Conservation (phyloP, 1,140 invertebrate species). For the Andricus grossulariae region DNA sequence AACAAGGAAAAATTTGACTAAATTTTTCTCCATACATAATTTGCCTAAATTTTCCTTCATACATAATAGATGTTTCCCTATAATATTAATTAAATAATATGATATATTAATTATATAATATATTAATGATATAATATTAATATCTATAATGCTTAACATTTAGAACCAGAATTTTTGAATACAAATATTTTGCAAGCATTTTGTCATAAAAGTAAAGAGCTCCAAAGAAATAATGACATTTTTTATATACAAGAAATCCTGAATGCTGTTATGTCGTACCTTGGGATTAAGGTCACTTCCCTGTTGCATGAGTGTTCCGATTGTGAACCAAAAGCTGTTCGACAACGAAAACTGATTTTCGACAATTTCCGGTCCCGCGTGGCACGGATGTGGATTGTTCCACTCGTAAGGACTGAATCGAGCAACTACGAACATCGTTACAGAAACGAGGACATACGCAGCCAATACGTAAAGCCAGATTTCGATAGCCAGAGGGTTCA, state of each 20-base stretch:
- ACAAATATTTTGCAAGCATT: too few relatives aligned
- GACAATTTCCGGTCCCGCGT: conserved; percentile 77
- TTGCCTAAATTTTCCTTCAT: too few relatives aligned
- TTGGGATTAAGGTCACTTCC: conserved; percentile 86
- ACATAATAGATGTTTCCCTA: too few relatives aligned
- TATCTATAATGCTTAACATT: background rate
- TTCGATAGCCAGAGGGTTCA: conserved; percentile 89
- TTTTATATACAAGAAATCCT: too few relatives aligned
- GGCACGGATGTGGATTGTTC: conserved; percentile 86
- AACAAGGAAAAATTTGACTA: too few relatives aligned
- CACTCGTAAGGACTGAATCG: conserved; percentile 89
- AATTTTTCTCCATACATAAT: too few relatives aligned
- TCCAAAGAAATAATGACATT: too few relatives aligned
- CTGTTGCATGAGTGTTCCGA: conserved; percentile 90
- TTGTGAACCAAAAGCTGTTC: conserved; percentile 88
- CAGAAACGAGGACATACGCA: conserved; percentile 86
- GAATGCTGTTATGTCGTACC: conserved; percentile 64
- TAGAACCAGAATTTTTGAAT: too few relatives aligned
- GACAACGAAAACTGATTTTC: conserved; percentile 83
- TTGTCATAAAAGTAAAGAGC: conserved; percentile 8
- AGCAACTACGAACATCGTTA: conserved; percentile 90
- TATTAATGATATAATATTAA: too few relatives aligned
- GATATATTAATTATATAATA: too few relatives aligned
- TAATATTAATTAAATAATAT: too few relatives aligned
- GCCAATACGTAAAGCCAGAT: conserved; percentile 89